Evolutionary conservation across 2,113 vertebrate species (phyloP).

Genomic region (Trematocara nigrifrons): DNA sequence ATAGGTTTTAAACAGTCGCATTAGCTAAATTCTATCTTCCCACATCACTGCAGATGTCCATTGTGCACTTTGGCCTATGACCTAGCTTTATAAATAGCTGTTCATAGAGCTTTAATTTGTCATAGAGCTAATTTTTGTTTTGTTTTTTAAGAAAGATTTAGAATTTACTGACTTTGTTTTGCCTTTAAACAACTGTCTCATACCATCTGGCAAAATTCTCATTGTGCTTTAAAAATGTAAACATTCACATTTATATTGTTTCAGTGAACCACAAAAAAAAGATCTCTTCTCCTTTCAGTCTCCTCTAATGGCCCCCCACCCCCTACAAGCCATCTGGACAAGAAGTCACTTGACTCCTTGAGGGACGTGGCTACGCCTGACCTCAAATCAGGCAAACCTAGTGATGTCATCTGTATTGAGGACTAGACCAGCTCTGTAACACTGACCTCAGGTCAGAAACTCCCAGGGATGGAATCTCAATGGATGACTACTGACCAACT

Average conservation of each 20-base stretch:
- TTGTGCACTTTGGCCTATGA: background rate
- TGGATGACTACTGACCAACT: constrained; percentile 20
- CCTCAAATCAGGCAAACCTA: constrained; percentile 68
- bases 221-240: background rate
- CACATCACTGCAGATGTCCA: background rate
- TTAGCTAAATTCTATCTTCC: background rate
- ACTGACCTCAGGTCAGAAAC: constrained; percentile 33
- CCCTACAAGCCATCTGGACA: constrained; percentile 73
- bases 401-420: constrained; percentile 73
- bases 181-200: background rate
- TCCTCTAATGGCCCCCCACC: constrained; percentile 69
- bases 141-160: background rate
- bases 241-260: background rate
- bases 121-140: background rate
- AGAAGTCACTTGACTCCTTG: constrained; percentile 67
- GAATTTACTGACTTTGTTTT: background rate
- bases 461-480: constrained; percentile 45
- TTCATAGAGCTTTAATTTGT: background rate
- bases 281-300: constrained; percentile 54
- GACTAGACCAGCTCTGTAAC: constrained; percentile 52
- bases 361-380: constrained; percentile 73
- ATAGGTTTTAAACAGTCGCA: background rate
- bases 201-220: background rate
- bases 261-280: background rate
- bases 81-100: background rate